Percentiles rank a stretch among this genome's conserved stretches.
Evolutionary conservation across 2,888 invertebrate species (phyloP).

Genomic region (Fissipunctia ypsillon): DNA sequence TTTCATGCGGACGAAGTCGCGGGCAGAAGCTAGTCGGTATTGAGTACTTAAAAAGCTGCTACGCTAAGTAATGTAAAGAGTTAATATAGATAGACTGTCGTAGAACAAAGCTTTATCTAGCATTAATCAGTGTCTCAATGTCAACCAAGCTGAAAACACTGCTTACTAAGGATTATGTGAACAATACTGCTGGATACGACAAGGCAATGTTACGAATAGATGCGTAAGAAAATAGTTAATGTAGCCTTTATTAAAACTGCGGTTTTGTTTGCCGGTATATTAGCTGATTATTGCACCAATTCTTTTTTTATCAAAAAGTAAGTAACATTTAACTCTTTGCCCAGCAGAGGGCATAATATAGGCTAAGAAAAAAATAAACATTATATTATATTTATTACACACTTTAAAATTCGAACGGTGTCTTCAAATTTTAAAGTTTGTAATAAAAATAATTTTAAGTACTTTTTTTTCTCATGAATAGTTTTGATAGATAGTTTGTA

Average conservation of each 20-base stretch:
- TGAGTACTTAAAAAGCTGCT: neutral
- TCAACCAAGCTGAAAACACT: slow-evolving; percentile 14
- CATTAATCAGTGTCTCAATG: slow-evolving; percentile 41
- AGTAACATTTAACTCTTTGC: no score
- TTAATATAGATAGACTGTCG: neutral
- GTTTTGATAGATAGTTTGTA: no score
- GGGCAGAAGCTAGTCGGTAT: no score
- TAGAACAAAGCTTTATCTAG: slow-evolving; percentile 7
- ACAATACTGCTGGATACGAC: neutral
- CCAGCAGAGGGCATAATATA: no score
- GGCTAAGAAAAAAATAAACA: neutral
- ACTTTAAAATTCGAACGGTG: neutral
- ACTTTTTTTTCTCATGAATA: no score
- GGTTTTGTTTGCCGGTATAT: neutral
- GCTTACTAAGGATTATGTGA: slow-evolving; percentile 35
- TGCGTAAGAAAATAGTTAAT: neutral
- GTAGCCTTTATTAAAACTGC: neutral
- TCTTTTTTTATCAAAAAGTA: no score
- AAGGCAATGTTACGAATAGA: neutral
- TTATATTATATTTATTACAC: neutral
- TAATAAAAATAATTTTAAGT: no score
- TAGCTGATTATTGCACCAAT: no score
- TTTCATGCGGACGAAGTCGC: no score
- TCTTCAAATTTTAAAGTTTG: no score
- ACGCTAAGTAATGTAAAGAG: neutral